Evolutionary conservation across 2,888 invertebrate genomes (phyloP), one percentile per base, ranked within the genome.

Genomic region (Melipona bicolor): DNA sequence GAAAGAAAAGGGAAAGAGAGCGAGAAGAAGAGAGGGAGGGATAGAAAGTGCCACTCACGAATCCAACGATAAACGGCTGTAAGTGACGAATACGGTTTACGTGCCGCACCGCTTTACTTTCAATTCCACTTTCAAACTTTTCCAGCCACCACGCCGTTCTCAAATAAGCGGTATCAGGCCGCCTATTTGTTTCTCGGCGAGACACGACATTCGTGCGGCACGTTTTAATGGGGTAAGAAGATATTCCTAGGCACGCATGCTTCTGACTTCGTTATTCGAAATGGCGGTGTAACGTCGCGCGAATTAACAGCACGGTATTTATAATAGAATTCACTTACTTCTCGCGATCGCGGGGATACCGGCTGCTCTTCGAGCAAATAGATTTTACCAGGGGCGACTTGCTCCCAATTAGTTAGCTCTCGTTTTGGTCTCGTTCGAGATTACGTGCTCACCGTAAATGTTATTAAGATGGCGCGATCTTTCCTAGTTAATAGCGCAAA

Each of bases 111-210:
- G 91, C 91, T 92, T 91, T 90, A 91, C 92, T 93, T 93, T 93
- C 93, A 93, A 92, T 93, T 93, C 92, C 90, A 92, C 91, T 92
- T 91, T 92, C 87, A 88, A 93, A 93, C 91, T 93, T 93, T 91
- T 89, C 92, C 90, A 80, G 87, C 83, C 88, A 73, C 80, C 77
- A 72, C 74, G 74, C 69, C 81, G 81, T 87, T 86, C 88, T 88
- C 88, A 83, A 89, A 88, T 86, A 89, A 89, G 91, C 88, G 81
- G 84, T 89, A 90, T 92, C 91, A 89, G 90, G 87, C 84, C 83
- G 77, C 81, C 89, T 90, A 90, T 92, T 91, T 91, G 90, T 92
- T 90, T 86, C 88, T 81, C 87, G 84, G 77, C 87, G 90, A 86
- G 90, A 90, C 92, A 90, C 89, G 91, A 90, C 89, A 91, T 93